Base-by-base conservation (phyloP, 2,113 vertebrate genomes). In the Prochilodus magdalenae region DNA sequence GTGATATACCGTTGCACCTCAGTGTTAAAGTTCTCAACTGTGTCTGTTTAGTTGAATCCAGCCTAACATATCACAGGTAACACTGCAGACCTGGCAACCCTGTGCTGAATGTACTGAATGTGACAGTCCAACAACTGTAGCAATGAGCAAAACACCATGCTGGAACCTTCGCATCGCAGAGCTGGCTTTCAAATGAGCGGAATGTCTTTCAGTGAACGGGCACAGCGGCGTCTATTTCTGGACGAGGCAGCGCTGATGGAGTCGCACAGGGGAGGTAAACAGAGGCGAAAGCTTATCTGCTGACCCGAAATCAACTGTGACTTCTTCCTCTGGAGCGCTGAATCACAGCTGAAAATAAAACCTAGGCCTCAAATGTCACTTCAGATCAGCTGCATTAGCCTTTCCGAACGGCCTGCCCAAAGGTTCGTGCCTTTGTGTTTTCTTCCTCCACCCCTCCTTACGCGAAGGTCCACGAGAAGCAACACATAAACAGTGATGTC, bases 401-500 rank as follows among this genome's bases (percentile, higher is more conserved):
- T 73, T 80, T 80, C 13, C 7, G 44, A 80, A 27, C 4, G 22
- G 12, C 40, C 33, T 16, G 20, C 33, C 55, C 11, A 15, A 14
- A 82, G 15, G 72, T 75, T 63, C 57, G 49, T 44, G 24, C 27
- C 59, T 57, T 84, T 81, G 80, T 51, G 30, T 44, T 71, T 3
- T 29, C 15, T 16, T 47, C 27, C 22, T 3, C 8, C 47, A 3
- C 36, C 36, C 36, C 36, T 30, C 24, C 15, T 1, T 47, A 15
- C 63, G 15, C 55, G 69, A 4, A 36, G 8, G 26, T 29, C 16
- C 12, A 59, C 26, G 7, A 47, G 15, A 60, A 65, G 71, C 24
- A 63, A 40, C 57, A 85, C 76, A 74, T 86, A 85, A 82, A 87
- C 77, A 67, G 87, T 84, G 84, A 92, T 85, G 89, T 80, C 76